Conservation (phyloP, 2,888 invertebrate genomes). For the Phasia obesa region DNA sequence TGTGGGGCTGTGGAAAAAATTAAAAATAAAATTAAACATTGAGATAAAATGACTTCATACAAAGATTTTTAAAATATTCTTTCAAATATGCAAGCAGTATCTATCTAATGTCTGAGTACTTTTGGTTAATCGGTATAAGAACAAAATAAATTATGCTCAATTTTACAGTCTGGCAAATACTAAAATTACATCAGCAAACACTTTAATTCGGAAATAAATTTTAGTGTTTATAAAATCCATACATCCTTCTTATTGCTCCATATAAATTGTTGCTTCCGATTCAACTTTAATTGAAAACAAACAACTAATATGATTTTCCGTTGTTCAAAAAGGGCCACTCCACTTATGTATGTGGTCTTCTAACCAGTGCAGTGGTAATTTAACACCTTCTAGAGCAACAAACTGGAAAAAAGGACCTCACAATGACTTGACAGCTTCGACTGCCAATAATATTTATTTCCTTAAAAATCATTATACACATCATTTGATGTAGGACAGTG, state of each 20-base stretch:
- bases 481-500: slow-evolving; percentile 15
- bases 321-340: slow-evolving; percentile 46
- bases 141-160: slow-evolving; percentile 61
- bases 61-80: slow-evolving; percentile 48
- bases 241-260: slow-evolving; percentile 54
- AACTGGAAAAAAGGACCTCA: slow-evolving; percentile 35
- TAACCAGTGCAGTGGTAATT: slow-evolving; percentile 52
- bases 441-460: slow-evolving; percentile 14
- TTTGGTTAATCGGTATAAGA: slow-evolving; percentile 2
- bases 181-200: background rate
- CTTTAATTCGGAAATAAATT: slow-evolving; percentile 27
- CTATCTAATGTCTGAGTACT: background rate
- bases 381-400: slow-evolving; percentile 55
- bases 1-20: slow-evolving; percentile 1
- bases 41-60: slow-evolving; percentile 14
- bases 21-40: slow-evolving; percentile 10
- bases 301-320: background rate
- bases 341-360: slow-evolving; percentile 68
- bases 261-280: slow-evolving; percentile 55
- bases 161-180: slow-evolving; percentile 60
- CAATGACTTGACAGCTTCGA: slow-evolving; percentile 6
- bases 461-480: slow-evolving; percentile 28
- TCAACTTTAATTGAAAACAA: slow-evolving; percentile 34
- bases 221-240: slow-evolving; percentile 33
- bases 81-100: background rate